These are phyloP conservation scores for Litocranius walleri DNA, from an alignment of 2,113 vertebrate species.

Conservation along the genomic window DNA sequence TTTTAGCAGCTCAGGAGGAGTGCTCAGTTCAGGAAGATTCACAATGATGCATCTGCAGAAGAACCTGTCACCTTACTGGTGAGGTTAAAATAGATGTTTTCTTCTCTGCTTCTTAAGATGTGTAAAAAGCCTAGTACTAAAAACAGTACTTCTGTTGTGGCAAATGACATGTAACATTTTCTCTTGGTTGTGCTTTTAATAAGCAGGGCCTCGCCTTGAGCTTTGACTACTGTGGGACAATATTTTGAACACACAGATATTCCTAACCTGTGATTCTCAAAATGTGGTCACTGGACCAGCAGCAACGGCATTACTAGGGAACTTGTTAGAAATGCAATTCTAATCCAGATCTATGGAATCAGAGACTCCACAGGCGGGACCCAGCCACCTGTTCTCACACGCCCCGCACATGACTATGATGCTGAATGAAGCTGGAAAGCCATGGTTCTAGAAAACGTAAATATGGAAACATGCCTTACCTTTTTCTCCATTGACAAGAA, in stretches of 20 bases:
- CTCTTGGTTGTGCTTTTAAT: constrained; percentile 19
- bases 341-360: not conserved
- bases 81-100: not conserved
- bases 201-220: not conserved
- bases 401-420: not conserved
- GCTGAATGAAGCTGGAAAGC: not conserved
- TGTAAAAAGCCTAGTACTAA: not conserved
- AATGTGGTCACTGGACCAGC: not conserved
- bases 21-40: not conserved
- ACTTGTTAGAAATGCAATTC: not conserved
- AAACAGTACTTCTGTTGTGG: not conserved
- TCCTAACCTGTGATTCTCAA: not conserved
- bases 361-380: not conserved
- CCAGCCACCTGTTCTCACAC: not conserved
- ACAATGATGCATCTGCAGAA: not conserved
- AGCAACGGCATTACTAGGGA: not conserved
- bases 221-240: not conserved
- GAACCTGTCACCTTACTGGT: not conserved
- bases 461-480: not conserved
- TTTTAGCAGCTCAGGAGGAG: not conserved
- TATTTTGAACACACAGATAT: not conserved
- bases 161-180: not conserved
- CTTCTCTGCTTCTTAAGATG: not conserved
- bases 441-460: not conserved
- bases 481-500: not conserved